Percentiles rank a stretch among this genome's conserved stretches.
Evolutionary conservation across 2,797 vertebrate genomes (phyloP).

Genomic region (Pseudochirops corinnae): DNA sequence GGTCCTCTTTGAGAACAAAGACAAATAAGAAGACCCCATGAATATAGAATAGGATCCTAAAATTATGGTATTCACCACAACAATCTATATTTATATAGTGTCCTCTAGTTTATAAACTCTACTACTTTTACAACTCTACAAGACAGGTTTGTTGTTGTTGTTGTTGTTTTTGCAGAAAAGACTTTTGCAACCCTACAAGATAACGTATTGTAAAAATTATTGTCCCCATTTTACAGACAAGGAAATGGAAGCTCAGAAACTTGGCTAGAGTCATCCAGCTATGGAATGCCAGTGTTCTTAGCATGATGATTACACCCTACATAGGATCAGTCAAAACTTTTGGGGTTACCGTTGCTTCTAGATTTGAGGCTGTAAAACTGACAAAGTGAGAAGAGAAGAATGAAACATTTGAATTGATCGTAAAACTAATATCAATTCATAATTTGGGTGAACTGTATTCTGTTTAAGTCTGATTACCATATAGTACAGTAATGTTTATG

Average conservation of each 20-base stretch:
- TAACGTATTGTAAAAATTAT: neutral
- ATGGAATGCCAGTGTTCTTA: neutral
- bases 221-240: neutral
- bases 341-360: neutral
- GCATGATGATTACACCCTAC: neutral
- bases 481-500: neutral
- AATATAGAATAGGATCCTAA: neutral
- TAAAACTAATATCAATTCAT: neutral
- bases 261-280: neutral
- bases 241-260: neutral
- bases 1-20: too few relatives aligned
- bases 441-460: neutral
- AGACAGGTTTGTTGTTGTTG: neutral
- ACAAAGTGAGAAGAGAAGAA: neutral
- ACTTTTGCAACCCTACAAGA: neutral
- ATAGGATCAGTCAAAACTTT: neutral
- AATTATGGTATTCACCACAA: neutral
- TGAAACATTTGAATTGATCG: neutral
- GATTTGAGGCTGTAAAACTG: neutral
- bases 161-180: neutral
- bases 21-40: neutral
- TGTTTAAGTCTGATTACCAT: neutral
- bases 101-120: neutral
- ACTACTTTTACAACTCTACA: neutral
- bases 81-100: neutral